Conservation (phyloP, 2,797 vertebrate species). For the Pempheris klunzingeri region DNA sequence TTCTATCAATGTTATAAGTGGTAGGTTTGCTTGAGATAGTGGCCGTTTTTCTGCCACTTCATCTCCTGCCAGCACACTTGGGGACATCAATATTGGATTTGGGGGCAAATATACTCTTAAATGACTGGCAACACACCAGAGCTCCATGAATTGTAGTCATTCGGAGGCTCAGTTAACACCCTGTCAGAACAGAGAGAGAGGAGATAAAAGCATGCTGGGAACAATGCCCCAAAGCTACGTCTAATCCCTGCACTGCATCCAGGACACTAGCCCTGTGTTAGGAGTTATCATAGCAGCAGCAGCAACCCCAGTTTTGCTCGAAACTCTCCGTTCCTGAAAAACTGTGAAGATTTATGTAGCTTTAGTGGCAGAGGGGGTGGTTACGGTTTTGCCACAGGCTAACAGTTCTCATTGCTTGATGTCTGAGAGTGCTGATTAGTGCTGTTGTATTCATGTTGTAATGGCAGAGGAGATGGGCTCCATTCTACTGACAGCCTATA, state of each 20-base stretch:
- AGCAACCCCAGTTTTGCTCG: conserved; percentile 33
- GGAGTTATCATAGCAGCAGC: conserved; percentile 58
- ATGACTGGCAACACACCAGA: conserved; percentile 39
- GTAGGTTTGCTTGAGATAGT: conserved; percentile 2
- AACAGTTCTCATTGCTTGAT: conserved; percentile 52
- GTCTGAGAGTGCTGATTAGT: conserved; percentile 70
- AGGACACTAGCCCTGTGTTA: conserved; percentile 57
- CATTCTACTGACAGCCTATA: conserved; percentile 30
- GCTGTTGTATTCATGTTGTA: conserved; percentile 47
- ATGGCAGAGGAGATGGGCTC: conserved; percentile 42
- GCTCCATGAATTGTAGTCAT: conserved; percentile 23
- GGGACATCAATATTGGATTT: conserved; percentile 54
- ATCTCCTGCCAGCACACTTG: conserved; percentile 2
- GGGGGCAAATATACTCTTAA: conserved; percentile 51
- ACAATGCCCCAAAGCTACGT: conserved; percentile 65
- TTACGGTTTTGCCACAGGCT: conserved; percentile 59
- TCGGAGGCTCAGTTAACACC: conserved; percentile 57
- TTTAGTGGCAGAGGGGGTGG: conserved; percentile 44
- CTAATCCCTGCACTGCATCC: conserved; percentile 68
- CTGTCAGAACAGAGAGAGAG: conserved; percentile 58
- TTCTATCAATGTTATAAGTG: conserved; percentile 36
- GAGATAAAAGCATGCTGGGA: conserved; percentile 69
- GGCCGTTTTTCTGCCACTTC: conserved; percentile 14
- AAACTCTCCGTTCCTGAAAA: conserved; percentile 43
- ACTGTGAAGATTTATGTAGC: conserved; percentile 51